Evolutionary conservation across 1,140 invertebrate genomes (phyloP).

Genomic region (Eulimnadia texana): DNA sequence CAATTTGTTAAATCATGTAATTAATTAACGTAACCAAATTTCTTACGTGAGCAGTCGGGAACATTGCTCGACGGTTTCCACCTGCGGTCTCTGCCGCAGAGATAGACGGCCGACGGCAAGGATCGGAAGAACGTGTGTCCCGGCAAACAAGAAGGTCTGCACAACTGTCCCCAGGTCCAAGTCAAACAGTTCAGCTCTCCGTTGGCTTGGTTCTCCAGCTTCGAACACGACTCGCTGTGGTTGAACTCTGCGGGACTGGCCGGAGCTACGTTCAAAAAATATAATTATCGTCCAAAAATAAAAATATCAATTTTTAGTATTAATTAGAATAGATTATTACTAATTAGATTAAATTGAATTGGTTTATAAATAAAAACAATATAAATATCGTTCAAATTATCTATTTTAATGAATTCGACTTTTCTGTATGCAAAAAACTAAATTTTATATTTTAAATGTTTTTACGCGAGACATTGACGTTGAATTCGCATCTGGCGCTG

Average conservation of each 20-base stretch:
- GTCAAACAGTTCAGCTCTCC: constrained; percentile 13
- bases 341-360: background rate
- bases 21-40: background rate
- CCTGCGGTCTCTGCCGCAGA: constrained; percentile 10
- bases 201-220: constrained; percentile 9
- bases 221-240: constrained; percentile 6
- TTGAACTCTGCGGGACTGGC: background rate
- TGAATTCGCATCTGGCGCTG: constrained; percentile 44
- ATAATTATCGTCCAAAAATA: background rate
- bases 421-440: no score
- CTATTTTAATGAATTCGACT: no score
- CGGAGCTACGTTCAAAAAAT: background rate
- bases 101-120: constrained; percentile 12
- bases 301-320: no score
- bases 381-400: no score
- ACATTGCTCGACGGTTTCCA: constrained; percentile 11
- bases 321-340: background rate
- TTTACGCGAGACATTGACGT: constrained; percentile 42
- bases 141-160: constrained; percentile 10
- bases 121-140: constrained; percentile 12
- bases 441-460: no score
- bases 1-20: background rate
- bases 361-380: background rate
- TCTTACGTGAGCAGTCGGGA: constrained; percentile 13
- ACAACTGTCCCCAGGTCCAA: constrained; percentile 15